A percentile compares a stretch with the other conserved stretches of the same genome.
These are phyloP conservation scores for Hippasteria phrygiana DNA, from an alignment of 53 echinoderm and acorn worm genomes.

Conservation along the genomic window DNA sequence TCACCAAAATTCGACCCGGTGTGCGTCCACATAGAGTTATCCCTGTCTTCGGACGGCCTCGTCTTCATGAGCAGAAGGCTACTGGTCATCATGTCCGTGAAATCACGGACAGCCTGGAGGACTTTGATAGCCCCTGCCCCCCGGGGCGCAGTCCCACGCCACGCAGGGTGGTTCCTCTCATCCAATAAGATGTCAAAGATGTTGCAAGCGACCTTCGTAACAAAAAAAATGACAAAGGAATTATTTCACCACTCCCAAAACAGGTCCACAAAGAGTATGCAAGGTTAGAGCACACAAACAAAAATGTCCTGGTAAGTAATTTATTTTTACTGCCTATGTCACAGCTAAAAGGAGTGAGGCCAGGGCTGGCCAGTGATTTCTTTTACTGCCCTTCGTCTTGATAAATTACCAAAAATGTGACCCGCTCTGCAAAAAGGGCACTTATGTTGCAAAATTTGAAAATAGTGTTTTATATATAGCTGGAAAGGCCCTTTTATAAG, in stretches of 20 bases:
- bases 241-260: neutral
- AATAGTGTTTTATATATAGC: no score
- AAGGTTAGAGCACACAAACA: no score
- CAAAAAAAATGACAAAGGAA: neutral
- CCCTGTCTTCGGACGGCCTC: neutral
- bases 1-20: constrained; percentile 69
- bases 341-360: no score
- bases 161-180: constrained; percentile 70
- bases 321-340: no score
- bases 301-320: no score
- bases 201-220: constrained; percentile 44
- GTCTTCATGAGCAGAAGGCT: constrained; percentile 71
- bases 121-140: constrained; percentile 84
- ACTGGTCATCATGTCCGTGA: constrained; percentile 71
- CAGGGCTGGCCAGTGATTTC: no score
- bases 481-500: no score
- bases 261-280: no score
- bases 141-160: constrained; percentile 87
- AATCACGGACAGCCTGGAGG: constrained; percentile 70
- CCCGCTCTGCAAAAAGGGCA: no score
- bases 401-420: no score
- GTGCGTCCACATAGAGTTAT: constrained; percentile 35
- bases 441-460: no score
- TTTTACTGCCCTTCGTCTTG: no score
- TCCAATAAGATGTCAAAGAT: constrained; percentile 68